Evolutionary conservation across 2,888 invertebrate species (phyloP).

Genomic region (Petrolisthes manimaculis): DNA sequence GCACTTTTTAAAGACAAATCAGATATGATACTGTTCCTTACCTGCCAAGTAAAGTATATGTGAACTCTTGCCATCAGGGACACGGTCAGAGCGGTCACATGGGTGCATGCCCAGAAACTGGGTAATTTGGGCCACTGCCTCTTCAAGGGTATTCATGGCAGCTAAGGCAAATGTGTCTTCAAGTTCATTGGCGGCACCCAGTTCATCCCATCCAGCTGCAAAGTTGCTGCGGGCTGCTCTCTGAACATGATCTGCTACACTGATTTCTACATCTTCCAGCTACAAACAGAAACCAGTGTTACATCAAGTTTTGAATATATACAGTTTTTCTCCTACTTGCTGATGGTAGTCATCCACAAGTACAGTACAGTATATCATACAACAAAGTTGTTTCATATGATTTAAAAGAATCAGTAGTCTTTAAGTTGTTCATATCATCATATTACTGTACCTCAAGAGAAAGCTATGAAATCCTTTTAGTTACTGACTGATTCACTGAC

Average conservation of each 20-base stretch:
- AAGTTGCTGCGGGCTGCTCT: slow-evolving; percentile 79
- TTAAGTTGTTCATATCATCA: too few species aligned
- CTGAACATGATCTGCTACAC: slow-evolving; percentile 87
- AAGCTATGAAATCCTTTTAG: too few species aligned
- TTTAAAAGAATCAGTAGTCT: too few species aligned
- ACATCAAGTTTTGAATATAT: too few species aligned
- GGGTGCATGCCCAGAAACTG: slow-evolving; percentile 87
- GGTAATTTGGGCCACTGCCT: slow-evolving; percentile 86
- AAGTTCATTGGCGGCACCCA: slow-evolving; percentile 76
- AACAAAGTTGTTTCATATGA: too few species aligned
- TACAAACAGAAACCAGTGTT: slow-evolving; percentile 67
- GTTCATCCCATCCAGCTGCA: slow-evolving; percentile 78
- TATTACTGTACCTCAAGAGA: too few species aligned
- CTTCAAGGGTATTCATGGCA: slow-evolving; percentile 82
- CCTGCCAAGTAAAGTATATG: slow-evolving; percentile 87
- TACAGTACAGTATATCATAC: too few species aligned
- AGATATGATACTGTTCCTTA: slow-evolving; percentile 65
- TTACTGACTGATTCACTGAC: too few species aligned
- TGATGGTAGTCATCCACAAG: too few species aligned
- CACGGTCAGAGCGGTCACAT: slow-evolving; percentile 85
- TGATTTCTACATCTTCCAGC: slow-evolving; percentile 92
- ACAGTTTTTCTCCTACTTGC: too few species aligned
- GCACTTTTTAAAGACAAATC: too few species aligned
- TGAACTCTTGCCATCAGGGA: slow-evolving; percentile 84
- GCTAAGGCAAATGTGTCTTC: slow-evolving; percentile 94